A percentile compares a stretch with the other conserved stretches of the same genome.
phyloP scores from a whole-genome alignment of 2,797 vertebrate genomes.

The Nyctalus aviator region DNA sequence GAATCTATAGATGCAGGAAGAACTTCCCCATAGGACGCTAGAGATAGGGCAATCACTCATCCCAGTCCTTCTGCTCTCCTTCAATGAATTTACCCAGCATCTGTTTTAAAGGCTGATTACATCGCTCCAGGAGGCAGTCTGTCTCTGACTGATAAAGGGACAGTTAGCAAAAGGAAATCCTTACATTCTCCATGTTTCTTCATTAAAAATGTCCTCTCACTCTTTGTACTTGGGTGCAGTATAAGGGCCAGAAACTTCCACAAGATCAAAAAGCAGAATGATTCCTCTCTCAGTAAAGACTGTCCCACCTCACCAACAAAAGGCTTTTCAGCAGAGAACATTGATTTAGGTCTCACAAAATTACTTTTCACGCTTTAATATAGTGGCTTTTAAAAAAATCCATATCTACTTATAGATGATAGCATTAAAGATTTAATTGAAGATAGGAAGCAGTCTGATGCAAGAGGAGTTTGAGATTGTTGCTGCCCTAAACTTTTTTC shows the following conservation, averaged over 20 bases:
- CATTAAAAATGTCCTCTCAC: constrained; percentile 8
- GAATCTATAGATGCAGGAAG: background rate
- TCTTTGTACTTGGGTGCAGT: constrained; percentile 20
- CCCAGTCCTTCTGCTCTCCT: background rate
- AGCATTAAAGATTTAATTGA: background rate
- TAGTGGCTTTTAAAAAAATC: background rate
- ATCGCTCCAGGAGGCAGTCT: background rate
- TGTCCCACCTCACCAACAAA: background rate
- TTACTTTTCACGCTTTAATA: background rate
- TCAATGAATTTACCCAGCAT: constrained; percentile 18
- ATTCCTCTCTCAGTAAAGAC: background rate
- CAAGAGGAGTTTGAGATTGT: background rate
- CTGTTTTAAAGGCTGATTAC: constrained; percentile 60
- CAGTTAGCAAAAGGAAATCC: constrained; percentile 62
- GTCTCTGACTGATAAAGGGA: background rate
- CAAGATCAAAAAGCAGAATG: constrained; percentile 27
- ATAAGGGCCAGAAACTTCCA: background rate
- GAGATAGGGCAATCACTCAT: constrained; percentile 50
- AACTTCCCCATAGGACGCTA: background rate
- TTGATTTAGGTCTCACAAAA: background rate
- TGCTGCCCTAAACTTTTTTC: background rate
- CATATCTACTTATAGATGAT: background rate
- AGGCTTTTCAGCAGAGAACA: background rate
- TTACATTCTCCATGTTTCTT: background rate
- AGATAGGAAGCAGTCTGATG: background rate